Base-by-base conservation (phyloP, 1,140 invertebrate genomes). In the Scylla paramamosain region DNA sequence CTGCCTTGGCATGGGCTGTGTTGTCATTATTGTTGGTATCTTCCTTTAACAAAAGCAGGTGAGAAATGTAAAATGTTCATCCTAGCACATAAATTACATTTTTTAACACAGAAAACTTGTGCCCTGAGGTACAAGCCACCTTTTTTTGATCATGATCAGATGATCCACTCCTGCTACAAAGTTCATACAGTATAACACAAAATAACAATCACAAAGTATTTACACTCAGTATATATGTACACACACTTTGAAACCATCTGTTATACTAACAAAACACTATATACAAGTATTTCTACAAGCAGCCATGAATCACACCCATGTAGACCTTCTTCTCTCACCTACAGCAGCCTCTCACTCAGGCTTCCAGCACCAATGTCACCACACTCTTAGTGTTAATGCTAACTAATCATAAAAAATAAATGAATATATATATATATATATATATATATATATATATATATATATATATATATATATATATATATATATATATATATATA, bases 281-380 rank as follows among this genome's bases (percentile, higher is more conserved):
- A 77, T 95, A 95, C 94, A 95, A 59, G 16, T 52, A 77, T 92
- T 88, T 91, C 94, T 95, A 95, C 94, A 92, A 46, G 94, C 91
- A 92, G 46, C 91, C 91, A 93, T 89, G 52, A 93, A 88, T 88
- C 91, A 95, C 94, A 95, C 94, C 29, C 82, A 82, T 16, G 84
- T 94, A 89, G 88, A 67, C 45, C 32, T 14, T 90, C n/a, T 31
- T 87, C 46, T 25, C 28, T 28, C 16, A 46, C n/a, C 59, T 90
- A 48, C n/a, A n/a, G 20, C 20, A 32, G 32, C 89, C 20, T 94
- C 32, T n/a, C 31, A 28, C 28, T 29, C 48, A 59, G 82, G 67
- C 59, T 46, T 82, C 59, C 88, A 83, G 25, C 92, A 93, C 92
- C 86, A 82, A 29, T 12, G 52, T 10, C 46, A 20, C 3, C 52